phyloP scores from a whole-genome alignment of 2,113 vertebrate genomes.

The Sinocyclocheilus anshuiensis region DNA sequence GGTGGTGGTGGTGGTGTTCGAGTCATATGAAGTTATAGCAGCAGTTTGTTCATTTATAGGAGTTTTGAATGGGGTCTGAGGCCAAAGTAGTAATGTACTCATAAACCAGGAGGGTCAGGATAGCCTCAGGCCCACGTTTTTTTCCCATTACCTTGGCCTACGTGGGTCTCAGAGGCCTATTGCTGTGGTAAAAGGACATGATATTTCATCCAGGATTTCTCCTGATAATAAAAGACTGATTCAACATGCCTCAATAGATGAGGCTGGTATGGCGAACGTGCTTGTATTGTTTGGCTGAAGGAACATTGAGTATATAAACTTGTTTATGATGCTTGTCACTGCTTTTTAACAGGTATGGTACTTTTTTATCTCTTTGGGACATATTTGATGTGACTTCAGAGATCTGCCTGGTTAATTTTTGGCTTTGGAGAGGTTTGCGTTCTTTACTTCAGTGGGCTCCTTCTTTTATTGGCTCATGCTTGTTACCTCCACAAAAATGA shows the following conservation, averaged over 20 bases:
- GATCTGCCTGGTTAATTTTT: conserved; percentile 34
- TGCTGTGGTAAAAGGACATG: conserved; percentile 22
- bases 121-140: neutral
- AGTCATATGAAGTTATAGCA: conserved; percentile 14
- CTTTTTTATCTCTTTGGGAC: neutral
- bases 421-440: neutral
- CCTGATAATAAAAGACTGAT: conserved; percentile 9
- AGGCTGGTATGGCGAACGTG: neutral
- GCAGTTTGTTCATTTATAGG: conserved; percentile 10
- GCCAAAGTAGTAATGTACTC: conserved; percentile 27
- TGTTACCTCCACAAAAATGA: conserved; percentile 38
- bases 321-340: conserved; percentile 35
- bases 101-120: conserved; percentile 21
- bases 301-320: conserved; percentile 5
- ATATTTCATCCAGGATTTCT: conserved; percentile 8
- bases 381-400: neutral
- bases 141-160: conserved; percentile 32
- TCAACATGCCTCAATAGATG: conserved; percentile 16
- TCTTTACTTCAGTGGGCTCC: no score
- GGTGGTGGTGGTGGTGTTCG: neutral
- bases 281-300: conserved; percentile 15
- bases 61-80: conserved; percentile 26
- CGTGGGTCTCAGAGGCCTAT: conserved; percentile 17
- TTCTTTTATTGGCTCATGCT: conserved; percentile 22
- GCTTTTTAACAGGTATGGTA: conserved; percentile 14